Conservation (phyloP, 1,140 invertebrate genomes). For the Ladona fulva region DNA sequence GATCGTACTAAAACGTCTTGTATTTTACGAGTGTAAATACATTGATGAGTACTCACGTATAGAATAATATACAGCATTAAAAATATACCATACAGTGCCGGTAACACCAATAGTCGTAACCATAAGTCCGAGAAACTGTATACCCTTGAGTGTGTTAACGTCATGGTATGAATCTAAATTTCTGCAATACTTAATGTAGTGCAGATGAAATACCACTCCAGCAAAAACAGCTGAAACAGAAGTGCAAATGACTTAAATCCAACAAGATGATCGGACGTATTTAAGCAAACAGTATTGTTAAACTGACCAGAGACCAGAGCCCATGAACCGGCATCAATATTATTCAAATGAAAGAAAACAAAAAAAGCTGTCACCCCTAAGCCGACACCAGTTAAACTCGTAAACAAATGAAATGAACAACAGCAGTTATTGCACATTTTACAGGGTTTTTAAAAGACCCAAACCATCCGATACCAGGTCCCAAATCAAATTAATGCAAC, state of each 20-base stretch:
- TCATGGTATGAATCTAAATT: constrained; percentile 17
- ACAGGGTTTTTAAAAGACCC: not conserved
- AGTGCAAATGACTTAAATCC: not conserved
- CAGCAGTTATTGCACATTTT: not conserved
- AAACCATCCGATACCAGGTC: too few relatives aligned
- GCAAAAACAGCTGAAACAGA: constrained; percentile 16
- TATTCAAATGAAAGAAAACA: constrained; percentile 15
- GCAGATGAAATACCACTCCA: constrained; percentile 11
- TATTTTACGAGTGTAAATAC: not conserved
- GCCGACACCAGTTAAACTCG: not conserved
- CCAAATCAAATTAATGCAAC: too few relatives aligned
- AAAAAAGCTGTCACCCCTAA: constrained; percentile 12
- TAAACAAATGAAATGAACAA: not conserved
- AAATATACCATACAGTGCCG: constrained; percentile 18
- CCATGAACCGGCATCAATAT: constrained; percentile 14
- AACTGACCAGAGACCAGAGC: constrained; percentile 16
- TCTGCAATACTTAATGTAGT: not conserved
- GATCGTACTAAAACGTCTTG: not conserved
- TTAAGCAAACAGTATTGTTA: not conserved
- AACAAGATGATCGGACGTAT: not conserved
- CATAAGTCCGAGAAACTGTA: constrained; percentile 15
- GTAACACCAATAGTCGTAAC: not conserved
- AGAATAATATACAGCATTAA: constrained; percentile 11
- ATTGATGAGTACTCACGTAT: constrained; percentile 12
- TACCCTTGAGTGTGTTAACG: not conserved